Percentiles rank a stretch among this genome's conserved stretches.
Evolutionary conservation across 2,113 vertebrate genomes (phyloP).

Genomic region (Heterotilapia buettikoferi): DNA sequence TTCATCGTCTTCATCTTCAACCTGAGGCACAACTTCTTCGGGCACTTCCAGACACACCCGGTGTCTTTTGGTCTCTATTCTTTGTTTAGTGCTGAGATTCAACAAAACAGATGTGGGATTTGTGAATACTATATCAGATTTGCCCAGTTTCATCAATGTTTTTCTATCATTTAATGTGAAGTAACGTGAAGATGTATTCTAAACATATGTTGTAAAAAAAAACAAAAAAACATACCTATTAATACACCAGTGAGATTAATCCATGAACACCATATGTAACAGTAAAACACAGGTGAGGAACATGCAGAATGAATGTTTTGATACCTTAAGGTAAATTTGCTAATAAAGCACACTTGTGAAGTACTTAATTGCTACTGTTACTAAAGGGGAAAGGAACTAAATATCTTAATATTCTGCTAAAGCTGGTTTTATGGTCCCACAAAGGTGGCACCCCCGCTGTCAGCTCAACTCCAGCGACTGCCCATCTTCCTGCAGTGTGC

Average conservation of each 20-base stretch:
- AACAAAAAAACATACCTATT: neutral
- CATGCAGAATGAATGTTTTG: neutral
- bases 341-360: neutral
- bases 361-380: neutral
- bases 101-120: neutral
- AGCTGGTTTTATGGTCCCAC: neutral
- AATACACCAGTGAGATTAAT: neutral
- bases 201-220: neutral
- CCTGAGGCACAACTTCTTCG: slow-evolving; percentile 84
- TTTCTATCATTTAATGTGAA: neutral
- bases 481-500: neutral
- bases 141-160: neutral
- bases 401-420: neutral
- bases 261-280: neutral
- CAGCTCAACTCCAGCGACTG: neutral
- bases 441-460: neutral
- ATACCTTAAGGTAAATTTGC: neutral
- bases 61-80: slow-evolving; percentile 95
- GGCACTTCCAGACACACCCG: slow-evolving; percentile 91
- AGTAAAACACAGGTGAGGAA: neutral
- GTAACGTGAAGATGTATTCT: neutral
- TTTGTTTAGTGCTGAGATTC: slow-evolving; percentile 79
- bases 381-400: neutral
- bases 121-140: neutral
- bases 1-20: slow-evolving; percentile 70